Evolutionary conservation across 2,888 invertebrate species (phyloP).

Genomic region (Callyntrura guangdongensis): DNA sequence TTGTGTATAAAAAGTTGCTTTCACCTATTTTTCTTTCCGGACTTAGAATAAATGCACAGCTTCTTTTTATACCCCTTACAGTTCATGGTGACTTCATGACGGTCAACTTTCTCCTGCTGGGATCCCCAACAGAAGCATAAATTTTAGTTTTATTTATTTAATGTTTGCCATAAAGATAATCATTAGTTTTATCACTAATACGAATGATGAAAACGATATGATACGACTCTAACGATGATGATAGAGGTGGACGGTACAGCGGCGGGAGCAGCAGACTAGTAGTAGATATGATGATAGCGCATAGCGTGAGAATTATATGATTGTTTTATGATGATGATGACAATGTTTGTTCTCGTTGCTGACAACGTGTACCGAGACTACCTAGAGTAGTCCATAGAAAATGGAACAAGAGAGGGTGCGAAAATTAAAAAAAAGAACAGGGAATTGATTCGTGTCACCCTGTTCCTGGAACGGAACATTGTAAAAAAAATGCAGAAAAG

Average conservation of each 20-base stretch:
- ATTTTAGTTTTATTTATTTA: not conserved
- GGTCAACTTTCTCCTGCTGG: constrained; percentile 48
- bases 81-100: constrained; percentile 7
- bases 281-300: constrained; percentile 40
- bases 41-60: not conserved
- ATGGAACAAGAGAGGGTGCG: constrained; percentile 2
- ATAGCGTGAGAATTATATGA: constrained; percentile 76
- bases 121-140: not conserved
- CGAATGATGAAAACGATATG: not conserved
- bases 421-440: constrained; percentile 6
- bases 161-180: not conserved
- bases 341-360: too few species aligned
- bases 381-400: constrained; percentile 44
- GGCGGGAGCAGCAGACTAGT: not conserved
- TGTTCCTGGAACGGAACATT: constrained; percentile 78
- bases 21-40: not conserved
- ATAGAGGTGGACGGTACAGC: not conserved
- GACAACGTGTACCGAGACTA: not conserved
- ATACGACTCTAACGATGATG: constrained; percentile 10
- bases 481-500: not conserved
- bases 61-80: not conserved
- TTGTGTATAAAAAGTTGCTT: not conserved
- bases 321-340: constrained; percentile 49
- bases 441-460: constrained; percentile 84
- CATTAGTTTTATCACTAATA: constrained; percentile 42